Evolutionary conservation across 1,140 invertebrate species (phyloP), one percentile per base, ranked within the genome.

Genomic region (Apolygus lucorum): DNA sequence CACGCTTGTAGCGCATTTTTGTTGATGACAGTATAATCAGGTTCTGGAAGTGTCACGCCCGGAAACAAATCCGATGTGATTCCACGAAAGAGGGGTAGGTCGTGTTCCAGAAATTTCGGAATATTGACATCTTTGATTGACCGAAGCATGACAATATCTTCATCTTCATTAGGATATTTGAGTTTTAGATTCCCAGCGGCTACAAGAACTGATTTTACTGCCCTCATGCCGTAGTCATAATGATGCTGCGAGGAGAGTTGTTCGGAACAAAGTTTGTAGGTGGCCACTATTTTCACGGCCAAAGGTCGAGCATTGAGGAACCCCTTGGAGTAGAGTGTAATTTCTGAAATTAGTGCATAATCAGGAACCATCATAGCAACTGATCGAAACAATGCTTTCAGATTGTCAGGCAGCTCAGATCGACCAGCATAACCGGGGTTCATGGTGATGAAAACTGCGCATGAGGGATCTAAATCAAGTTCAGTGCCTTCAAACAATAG

Each of bases 321-420:
- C n/a, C 95, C 95, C 78, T 87, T 94, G 0, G 95, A 95, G 75
- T 96, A 96, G 0, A 98, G 78, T 62, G 91, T 91, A 71, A 96
- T 96, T 81, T 98, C 95, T 0, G 94, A 91, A 76, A 98, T 98
- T 13, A 97, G 78, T 11, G 92, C 91, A 79, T 96, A 96, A 80
- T 98, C 94, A 0, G 95, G 95, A 24, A 97, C 93, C 94, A 97
- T 97, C 95, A 98, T 98, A 27, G 95, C 94, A 17, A 98, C 94
- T 1, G 94, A 91, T 72, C 95, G 85, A 83, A 98, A 98, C 2
- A 98, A 78, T 0, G 93, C 89, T 81, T 96, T 96, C n/a, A 96
- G 81, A 82, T 97, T 97, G 78, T 97, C 93, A 0, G 94, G 94
- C 26, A 96, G 80, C 77, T 96, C 93, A 0, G 91, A 91, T 72